Base-by-base conservation (phyloP, 2,888 invertebrate genomes). In the Megamerina dolium region DNA sequence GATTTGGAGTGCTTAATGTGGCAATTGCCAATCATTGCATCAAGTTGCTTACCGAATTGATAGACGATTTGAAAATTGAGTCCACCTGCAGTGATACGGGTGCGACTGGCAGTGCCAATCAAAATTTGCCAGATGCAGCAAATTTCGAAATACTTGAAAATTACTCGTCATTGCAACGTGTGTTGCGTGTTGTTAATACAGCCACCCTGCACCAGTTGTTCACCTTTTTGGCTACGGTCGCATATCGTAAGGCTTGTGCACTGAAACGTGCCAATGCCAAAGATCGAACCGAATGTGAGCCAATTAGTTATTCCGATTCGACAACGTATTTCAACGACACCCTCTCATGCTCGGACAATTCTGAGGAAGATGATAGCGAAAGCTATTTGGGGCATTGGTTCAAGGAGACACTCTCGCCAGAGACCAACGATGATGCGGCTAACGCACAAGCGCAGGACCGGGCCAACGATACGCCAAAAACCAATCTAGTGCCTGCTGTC, bases 301-400 rank as follows among this genome's bases (percentile, higher is more conserved):
- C 87, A 36, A 80, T 85, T 47, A 85, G 84, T 65, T 83, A 83
- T 52, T 92, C 92, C 4, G 94, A 93, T 73, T 92, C 92, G 9
- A 92, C 92, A 36, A 93, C 92, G n/a, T 94, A 91, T 74, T 93
- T 92, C 71, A 93, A 93, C 72, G 93, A 94, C 72, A 87, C 93
- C 72, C 80, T 87, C 44, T 87, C 92, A 60, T 90, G 89, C 67
- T 90, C 91, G 0, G 89, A 89, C 64, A 92, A 91, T 64, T 90
- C 89, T 38, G 87, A 88, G 45, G 91, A 91, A 72, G 90, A 89
- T 82, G 69, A 72, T 42, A 72, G 71, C 48, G 70, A 69, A 46
- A 68, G 69, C 40, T 70, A 70, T 52, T 55, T 72, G 47, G 94
- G 94, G 0, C 81, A 90, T 54, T 94, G 93, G 93, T 91, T 95